Evolutionary conservation across 2,797 vertebrate genomes (phyloP), one percentile per base, ranked within the genome.

Genomic region (Brachymystax lenok): DNA sequence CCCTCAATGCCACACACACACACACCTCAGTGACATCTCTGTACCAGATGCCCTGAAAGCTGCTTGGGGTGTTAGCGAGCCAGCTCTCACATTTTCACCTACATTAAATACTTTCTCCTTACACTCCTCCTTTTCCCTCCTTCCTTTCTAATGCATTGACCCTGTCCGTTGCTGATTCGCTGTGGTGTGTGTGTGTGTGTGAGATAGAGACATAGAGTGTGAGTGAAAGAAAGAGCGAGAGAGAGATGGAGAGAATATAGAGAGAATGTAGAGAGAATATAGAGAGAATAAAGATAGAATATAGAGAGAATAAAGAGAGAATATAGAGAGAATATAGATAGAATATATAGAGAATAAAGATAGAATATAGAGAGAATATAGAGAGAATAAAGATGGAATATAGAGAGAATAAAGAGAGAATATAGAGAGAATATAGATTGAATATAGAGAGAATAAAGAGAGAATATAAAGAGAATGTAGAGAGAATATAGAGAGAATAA

Each of bases 21-120:
- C 4, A 33, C 33, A 33, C 33, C 5, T 33, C 33, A 33, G 5
- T 54, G 52, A 4, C 52, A 19, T 83, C 80, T 79, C 82, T 76
- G 79, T 69, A 78, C 85, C 84, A 84, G 84, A 86, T 83, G 78
- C 76, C 74, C 77, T 86, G 84, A 77, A 84, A 90, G 86, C 87
- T 88, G 83, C 85, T 83, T 83, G 73, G 52, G 24, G 69, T 80
- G 80, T 83, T 83, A 87, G 87, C 75, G 82, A 74, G 69, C n/a
- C 67, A 35, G 83, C 81, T 85, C 52, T 17, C 70, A 77, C 40
- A n/a, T 14, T 14, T 88, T 87, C 84, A 77, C 51, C 76, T n/a
- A 4, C 79, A 64, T 73, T 69, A 76, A 84, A 86, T 79, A 77
- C 79, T 86, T 77, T 79, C 80, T 66, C 63, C 78, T 13, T 19